Evolutionary conservation across 2,797 vertebrate species (phyloP).

Genomic region (Erethizon dorsatum): DNA sequence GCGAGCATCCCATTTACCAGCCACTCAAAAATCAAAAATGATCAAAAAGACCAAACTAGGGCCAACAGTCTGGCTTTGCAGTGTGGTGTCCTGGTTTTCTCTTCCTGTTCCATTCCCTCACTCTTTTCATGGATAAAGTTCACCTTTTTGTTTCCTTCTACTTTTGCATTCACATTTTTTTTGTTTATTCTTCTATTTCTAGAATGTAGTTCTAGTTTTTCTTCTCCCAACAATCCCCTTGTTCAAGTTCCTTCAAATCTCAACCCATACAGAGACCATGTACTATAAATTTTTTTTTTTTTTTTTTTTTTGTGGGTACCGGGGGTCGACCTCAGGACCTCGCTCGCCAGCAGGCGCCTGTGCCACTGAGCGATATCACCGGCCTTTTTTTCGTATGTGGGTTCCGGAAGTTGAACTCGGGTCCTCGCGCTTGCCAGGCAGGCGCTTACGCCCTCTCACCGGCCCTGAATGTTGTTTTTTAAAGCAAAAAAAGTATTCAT

Average conservation of each 20-base stretch:
- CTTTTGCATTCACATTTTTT: background rate
- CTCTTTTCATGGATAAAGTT: background rate
- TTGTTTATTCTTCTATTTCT: slow-evolving; percentile 51
- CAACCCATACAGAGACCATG: background rate
- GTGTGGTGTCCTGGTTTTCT: slow-evolving; percentile 35
- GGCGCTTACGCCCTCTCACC: no score
- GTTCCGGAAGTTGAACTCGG: no score
- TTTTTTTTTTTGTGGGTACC: no score
- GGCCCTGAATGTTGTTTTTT: slow-evolving; percentile 30
- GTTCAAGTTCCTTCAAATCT: background rate
- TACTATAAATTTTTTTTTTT: slow-evolving; percentile 4
- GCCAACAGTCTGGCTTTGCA: background rate
- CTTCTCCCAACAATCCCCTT: background rate
- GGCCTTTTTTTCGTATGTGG: no score
- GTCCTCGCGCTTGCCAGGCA: no score
- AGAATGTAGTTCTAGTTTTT: slow-evolving; percentile 46
- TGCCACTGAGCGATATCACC: no score
- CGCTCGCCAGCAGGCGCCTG: no score
- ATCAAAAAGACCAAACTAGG: background rate
- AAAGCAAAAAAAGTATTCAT: slow-evolving; percentile 44
- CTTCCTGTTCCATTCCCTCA: background rate
- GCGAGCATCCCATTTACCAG: slow-evolving; percentile 11
- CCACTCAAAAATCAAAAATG: background rate
- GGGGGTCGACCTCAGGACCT: no score
- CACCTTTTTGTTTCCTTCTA: slow-evolving; percentile 45